Evolutionary conservation across 2,888 invertebrate species (phyloP), one percentile per base, ranked within the genome.

Genomic region (Ptilodon capucinus): DNA sequence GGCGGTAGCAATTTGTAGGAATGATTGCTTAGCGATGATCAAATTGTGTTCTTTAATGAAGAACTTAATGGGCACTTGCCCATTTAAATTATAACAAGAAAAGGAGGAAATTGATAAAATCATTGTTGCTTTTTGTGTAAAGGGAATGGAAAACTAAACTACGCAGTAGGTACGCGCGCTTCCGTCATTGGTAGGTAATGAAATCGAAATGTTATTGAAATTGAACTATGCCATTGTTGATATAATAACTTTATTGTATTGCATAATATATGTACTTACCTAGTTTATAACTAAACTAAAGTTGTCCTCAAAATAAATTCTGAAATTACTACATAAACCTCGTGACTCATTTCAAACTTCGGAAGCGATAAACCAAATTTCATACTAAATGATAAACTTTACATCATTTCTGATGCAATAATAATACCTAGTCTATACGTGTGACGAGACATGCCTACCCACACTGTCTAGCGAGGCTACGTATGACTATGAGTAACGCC

Each of bases 371-470:
- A 30, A 34, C 34, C n/a, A 16, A 17, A 38, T 45, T 28, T 16
- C 17, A 30, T 21, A 39, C 41, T 40, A 32, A 9, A 46, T 19
- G 14, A 47, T 46, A 44, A 48, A 19, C 8, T 23, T 48, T 50
- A 45, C 44, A 53, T 57, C 44, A 47, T 56, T 39, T 43, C 48
- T 52, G 43, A 54, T 52, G 48, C 50, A 58, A 58, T 46, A 25
- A 43, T 43, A 35, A 50, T 11, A 16, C 7, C 9, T 23, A 16
- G n/a, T n/a, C 8, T 8, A 9, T 17, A 44, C 36, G 19, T 32
- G 39, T 11, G 48, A 44, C 43, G 39, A 61, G 48, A 61, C 48
- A 18, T 39, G 30, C 40, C 42, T 48, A 46, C 45, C 55, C 53
- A 54, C 40, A 50, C 30, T 38, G 53, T 63, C 50, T 57, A 49